Conservation (phyloP, 2,797 vertebrate genomes). For the Typhlichthys subterraneus region DNA sequence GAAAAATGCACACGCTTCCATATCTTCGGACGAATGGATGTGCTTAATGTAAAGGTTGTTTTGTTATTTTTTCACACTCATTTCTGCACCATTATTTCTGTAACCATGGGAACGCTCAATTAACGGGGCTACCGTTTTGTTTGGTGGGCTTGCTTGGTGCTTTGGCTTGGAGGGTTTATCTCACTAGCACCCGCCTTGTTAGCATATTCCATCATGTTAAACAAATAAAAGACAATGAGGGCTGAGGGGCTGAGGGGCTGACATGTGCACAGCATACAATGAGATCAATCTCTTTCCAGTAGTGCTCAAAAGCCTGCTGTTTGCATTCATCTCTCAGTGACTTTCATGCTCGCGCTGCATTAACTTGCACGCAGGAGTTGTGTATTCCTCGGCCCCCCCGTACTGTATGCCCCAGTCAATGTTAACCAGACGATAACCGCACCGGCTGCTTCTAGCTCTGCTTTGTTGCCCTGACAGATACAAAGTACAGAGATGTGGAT, state of each 20-base stretch:
- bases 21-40: slow-evolving; percentile 1
- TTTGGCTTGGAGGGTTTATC: slow-evolving; percentile 44
- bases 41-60: slow-evolving; percentile 34
- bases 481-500: slow-evolving; percentile 22
- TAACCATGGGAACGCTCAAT: slow-evolving; percentile 53
- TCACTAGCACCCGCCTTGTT: slow-evolving; percentile 46
- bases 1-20: slow-evolving; percentile 1
- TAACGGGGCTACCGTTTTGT: slow-evolving; percentile 53
- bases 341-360: slow-evolving; percentile 32
- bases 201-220: slow-evolving; percentile 77
- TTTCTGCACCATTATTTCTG: slow-evolving; percentile 32
- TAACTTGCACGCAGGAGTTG: slow-evolving; percentile 12
- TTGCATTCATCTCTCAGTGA: slow-evolving; percentile 39
- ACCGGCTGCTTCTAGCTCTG: slow-evolving; percentile 13
- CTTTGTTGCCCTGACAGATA: slow-evolving; percentile 26
- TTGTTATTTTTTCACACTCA: slow-evolving; percentile 37
- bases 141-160: slow-evolving; percentile 25
- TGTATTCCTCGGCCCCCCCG: neutral
- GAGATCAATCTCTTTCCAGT: slow-evolving; percentile 59
- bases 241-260: slow-evolving; percentile 48
- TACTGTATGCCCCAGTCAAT: slow-evolving; percentile 16
- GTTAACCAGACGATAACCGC: slow-evolving; percentile 33
- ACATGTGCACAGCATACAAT: slow-evolving; percentile 61
- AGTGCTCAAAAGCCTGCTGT: slow-evolving; percentile 37
- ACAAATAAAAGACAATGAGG: slow-evolving; percentile 73